phyloP scores from a whole-genome alignment of 64 coral and sea anemone genomes.

The Montipora cactus region DNA sequence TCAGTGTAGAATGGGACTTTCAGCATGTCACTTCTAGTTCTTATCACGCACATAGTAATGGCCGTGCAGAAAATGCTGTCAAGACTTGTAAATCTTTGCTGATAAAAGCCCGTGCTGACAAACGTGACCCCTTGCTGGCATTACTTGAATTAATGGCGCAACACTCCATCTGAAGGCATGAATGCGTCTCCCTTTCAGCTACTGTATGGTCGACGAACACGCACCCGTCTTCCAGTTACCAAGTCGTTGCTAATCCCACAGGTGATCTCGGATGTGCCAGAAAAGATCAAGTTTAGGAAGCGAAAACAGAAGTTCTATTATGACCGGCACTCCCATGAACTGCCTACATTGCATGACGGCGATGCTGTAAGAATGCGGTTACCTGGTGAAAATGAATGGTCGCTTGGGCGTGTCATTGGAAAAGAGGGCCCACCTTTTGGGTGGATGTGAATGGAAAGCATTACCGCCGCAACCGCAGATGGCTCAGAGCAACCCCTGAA shows the following conservation, averaged over 20 bases:
- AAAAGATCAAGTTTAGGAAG: neutral
- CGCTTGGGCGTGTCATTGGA: conserved; percentile 20
- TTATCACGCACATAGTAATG: conserved; percentile 19
- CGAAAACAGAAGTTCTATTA: neutral
- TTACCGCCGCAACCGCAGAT: neutral
- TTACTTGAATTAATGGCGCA: conserved; percentile 20
- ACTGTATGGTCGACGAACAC: conserved; percentile 13
- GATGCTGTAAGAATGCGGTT: conserved; percentile 4
- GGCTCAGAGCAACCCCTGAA: neutral
- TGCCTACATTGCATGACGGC: conserved; percentile 17
- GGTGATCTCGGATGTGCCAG: conserved; percentile 4
- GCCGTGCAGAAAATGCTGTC: conserved; percentile 10
- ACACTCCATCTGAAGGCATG: conserved; percentile 16
- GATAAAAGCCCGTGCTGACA: conserved; percentile 17
- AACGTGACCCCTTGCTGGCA: neutral
- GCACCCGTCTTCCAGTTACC: conserved; percentile 30
- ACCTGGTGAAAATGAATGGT: conserved; percentile 13
- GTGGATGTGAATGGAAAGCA: too few species aligned
- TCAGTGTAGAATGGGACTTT: neutral
- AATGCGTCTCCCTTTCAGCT: conserved; percentile 15
- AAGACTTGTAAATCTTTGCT: conserved; percentile 24
- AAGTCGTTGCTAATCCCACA: conserved; percentile 25
- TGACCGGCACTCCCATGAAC: conserved; percentile 3
- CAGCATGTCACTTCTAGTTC: neutral
- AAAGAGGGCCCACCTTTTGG: neutral